Evolutionary conservation across 2,888 invertebrate genomes (phyloP), one percentile per base, ranked within the genome.

Genomic region (Drosophila mercatorum): DNA sequence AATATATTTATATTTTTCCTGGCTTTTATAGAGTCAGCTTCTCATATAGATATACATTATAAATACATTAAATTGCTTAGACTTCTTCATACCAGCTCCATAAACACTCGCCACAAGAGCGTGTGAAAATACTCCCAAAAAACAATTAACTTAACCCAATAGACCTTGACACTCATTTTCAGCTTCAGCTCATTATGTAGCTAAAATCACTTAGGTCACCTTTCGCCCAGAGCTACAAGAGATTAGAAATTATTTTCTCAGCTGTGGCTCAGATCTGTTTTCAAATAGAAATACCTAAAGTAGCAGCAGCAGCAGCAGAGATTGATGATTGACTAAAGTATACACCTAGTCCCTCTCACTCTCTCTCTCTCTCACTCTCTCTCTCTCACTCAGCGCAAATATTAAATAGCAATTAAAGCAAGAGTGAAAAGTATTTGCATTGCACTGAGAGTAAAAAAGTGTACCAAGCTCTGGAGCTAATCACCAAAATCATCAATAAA

Each of bases 401-500:
- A 79, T 72, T 63, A 75, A 79, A 79, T 68, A 61, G 60, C 57
- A 79, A 78, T 75, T 79, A 75, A 75, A 66, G 62, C 75, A 65
- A 34, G 47, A 60, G 55, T 31, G 12, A 43, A 53, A 57, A 60
- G 51, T 77, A 61, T 77, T 76, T 78, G 68, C 65, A 60, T 68
- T 43, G 52, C 70, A 34, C 12, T 14, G 49, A 43, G 38, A 40
- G 26, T n/a, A 52, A 41, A 49, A 47, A 17, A 36, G 31, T 34
- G 31, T 34, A 34, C 7, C 31, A 51, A 41, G 55, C 41, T 52
- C 58, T 22, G 12, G n/a, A 31, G 55, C 59, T 85, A 89, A 85
- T 85, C 87, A 75, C 70, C 66, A 17, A 55, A 80, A 83, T 81
- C 88, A 89, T 89, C 88, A 85, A 78, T 75, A 76, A 80, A 74